These are phyloP conservation scores for Phrynocephalus guinanensis DNA, from an alignment of 2,797 vertebrate species.

Conservation along the genomic window DNA sequence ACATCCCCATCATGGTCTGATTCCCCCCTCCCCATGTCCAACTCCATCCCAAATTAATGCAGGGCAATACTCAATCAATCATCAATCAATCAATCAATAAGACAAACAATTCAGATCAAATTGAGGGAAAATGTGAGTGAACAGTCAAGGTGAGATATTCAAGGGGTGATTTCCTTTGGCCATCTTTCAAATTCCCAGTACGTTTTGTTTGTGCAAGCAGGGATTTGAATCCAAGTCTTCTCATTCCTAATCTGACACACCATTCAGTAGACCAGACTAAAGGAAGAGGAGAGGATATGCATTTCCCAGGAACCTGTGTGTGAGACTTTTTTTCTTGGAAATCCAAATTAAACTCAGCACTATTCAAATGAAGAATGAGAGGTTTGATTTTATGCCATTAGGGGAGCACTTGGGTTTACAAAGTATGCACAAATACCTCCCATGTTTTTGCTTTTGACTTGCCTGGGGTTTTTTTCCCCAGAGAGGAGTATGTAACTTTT, in stretches of 20 bases:
- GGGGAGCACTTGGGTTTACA: slow-evolving; percentile 53
- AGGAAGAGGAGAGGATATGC: slow-evolving; percentile 41
- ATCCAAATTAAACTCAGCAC: slow-evolving; percentile 35
- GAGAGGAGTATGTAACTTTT: slow-evolving; percentile 20
- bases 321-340: slow-evolving; percentile 39
- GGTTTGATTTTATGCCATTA: not conserved
- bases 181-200: too few species aligned
- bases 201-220: not conserved
- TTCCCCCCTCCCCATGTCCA: too few species aligned
- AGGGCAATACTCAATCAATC: too few species aligned
- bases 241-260: not conserved
- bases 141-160: too few species aligned
- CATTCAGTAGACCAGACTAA: not conserved
- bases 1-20: too few species aligned
- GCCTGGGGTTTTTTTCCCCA: not conserved
- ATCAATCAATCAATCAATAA: too few species aligned
- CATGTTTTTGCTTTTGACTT: slow-evolving; percentile 35
- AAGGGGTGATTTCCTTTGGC: too few species aligned
- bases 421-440: slow-evolving; percentile 52
- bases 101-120: too few species aligned
- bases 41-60: too few species aligned
- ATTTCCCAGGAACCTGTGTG: slow-evolving; percentile 6
- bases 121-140: too few species aligned
- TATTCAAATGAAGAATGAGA: slow-evolving; percentile 12
- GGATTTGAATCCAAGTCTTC: not conserved